Evolutionary conservation across 2,797 vertebrate species (phyloP), one percentile per base, ranked within the genome.

Genomic region (Clarias pachynema): DNA sequence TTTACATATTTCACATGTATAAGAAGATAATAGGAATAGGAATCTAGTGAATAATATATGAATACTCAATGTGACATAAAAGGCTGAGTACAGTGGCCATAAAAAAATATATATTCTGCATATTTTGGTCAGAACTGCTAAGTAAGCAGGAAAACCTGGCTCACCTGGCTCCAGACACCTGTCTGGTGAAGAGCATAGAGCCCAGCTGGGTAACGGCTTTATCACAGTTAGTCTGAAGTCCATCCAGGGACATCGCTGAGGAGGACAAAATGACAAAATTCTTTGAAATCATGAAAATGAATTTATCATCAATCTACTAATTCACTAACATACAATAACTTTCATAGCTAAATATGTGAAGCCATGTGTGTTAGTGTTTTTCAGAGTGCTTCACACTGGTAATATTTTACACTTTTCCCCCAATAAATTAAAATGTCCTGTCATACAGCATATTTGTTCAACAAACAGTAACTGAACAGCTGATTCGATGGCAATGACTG

Each of bases 131-230:
- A 78, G 22, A 26, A 62, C 26, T 15, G n/a, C 29, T 18, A 0
- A 40, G 31, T 29, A 24, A 15, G 53, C n/a, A 74, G 24, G 12
- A 49, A 62, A 9, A 56, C 7, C 22, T 22, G 29, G n/a, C 95
- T 88, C 90, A 99, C 98, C 98, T 98, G 87, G 97, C 98, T 91
- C 98, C 98, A 31, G 98, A 99, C 92, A 99, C 98, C 86, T 98
- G 98, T 91, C 98, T 96, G 83, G 97, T 99, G 92, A 99, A 99
- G 90, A 99, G 93, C 98, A 99, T 99, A 83, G 98, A 99, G 91
- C 98, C 98, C 70, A 99, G 96, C 81, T 97, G 96, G 44, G 97
- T 99, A 91, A 98, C 94, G 5, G 96, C 96, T 89, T 89, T 92
- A 84, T 92, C 91, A 18, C 90, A 91, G 26, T 90, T 86, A 8